These are phyloP conservation scores for Grapholita molesta DNA, from an alignment of 1,140 invertebrate species.

Conservation along the genomic window DNA sequence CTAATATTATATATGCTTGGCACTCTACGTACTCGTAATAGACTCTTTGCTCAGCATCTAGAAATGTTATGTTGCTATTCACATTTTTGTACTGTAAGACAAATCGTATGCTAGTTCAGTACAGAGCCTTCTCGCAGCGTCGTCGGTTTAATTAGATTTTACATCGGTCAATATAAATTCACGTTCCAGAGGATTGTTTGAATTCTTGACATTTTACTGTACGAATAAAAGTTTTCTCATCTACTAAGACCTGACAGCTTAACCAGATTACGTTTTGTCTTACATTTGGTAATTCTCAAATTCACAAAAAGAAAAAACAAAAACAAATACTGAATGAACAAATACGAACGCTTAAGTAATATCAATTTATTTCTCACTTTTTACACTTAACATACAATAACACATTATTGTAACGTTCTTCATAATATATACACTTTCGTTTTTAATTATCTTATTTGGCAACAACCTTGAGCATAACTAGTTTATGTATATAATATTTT, in stretches of 20 bases:
- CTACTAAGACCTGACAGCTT: background rate
- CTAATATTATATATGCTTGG: too few species aligned
- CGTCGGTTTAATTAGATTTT: background rate
- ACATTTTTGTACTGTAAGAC: conserved; percentile 2
- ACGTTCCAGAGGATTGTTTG: background rate
- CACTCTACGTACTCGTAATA: too few species aligned
- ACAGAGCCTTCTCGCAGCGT: background rate
- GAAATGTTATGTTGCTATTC: background rate
- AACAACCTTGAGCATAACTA: conserved; percentile 40
- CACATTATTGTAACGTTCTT: conserved; percentile 20
- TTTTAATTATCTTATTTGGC: conserved; percentile 30
- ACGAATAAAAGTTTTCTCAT: background rate
- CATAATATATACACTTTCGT: conserved; percentile 25
- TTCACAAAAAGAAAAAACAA: too few species aligned
- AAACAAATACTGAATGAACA: background rate
- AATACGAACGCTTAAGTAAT: background rate
- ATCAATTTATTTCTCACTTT: conserved; percentile 7
- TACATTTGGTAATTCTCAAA: too few species aligned
- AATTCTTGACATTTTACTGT: background rate
- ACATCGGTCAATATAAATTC: background rate
- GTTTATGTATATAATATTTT: background rate
- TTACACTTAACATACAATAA: conserved; percentile 4
- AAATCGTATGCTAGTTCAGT: conserved; percentile 2
- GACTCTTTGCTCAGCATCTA: too few species aligned
- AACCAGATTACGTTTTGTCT: background rate